A percentile compares a stretch with the other conserved stretches of the same genome.
phyloP scores from a whole-genome alignment of 2,888 invertebrate species.

The Dolomedes plantarius region DNA sequence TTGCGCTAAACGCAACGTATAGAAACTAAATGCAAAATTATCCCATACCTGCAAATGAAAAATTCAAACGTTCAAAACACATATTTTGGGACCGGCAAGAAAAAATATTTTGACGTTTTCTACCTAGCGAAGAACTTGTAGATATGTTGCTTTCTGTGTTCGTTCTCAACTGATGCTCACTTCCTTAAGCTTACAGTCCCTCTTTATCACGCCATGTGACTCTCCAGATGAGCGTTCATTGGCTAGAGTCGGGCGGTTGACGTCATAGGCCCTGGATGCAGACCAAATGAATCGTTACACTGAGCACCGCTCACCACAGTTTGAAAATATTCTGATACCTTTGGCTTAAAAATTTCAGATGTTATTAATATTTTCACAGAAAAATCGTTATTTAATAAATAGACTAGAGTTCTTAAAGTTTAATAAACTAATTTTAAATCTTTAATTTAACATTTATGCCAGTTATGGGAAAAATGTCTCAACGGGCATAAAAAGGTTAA shows the following conservation, averaged over 20 bases:
- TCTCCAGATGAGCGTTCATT: conserved; percentile 31
- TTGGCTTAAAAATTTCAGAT: too few relatives aligned
- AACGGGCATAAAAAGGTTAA: too few relatives aligned
- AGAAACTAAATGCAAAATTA: background rate
- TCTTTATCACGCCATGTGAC: conserved; percentile 54
- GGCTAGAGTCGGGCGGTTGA: conserved; percentile 46
- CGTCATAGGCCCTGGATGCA: conserved; percentile 62
- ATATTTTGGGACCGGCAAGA: conserved; percentile 12
- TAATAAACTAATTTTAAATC: too few relatives aligned
- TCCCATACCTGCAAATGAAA: conserved; percentile 22
- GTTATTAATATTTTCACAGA: too few relatives aligned
- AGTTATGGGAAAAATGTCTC: too few relatives aligned
- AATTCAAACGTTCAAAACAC: background rate
- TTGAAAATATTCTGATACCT: conserved; percentile 2
- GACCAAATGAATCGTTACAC: conserved; percentile 65
- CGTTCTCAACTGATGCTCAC: conserved; percentile 33
- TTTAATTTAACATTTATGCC: too few relatives aligned
- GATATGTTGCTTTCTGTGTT: conserved; percentile 27
- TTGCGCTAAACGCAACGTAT: background rate
- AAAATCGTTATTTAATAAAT: too few relatives aligned
- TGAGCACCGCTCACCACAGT: background rate
- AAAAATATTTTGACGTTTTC: background rate
- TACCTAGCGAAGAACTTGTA: conserved; percentile 27
- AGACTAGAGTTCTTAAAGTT: too few relatives aligned
- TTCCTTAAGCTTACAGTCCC: conserved; percentile 41